These are phyloP conservation scores for Etheostoma cragini DNA, from an alignment of 2,113 vertebrate genomes.

Conservation along the genomic window DNA sequence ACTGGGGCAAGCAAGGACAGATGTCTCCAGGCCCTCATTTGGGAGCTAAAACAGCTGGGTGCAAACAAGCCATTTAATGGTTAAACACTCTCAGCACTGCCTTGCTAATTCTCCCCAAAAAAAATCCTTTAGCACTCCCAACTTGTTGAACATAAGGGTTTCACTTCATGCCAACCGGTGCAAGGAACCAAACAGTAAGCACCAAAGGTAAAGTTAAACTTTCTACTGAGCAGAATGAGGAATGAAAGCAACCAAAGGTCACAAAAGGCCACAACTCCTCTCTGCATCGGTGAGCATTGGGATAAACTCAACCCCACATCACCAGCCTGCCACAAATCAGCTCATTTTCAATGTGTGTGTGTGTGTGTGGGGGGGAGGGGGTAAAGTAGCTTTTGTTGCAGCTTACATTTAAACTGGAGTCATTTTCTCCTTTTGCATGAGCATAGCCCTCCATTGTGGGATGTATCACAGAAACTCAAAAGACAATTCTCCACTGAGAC, in stretches of 20 bases:
- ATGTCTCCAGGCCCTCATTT: conserved; percentile 31
- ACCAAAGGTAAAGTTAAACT: conserved; percentile 15
- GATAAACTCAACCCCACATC: conserved; percentile 29
- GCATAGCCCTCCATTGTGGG: conserved; percentile 33
- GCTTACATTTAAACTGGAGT: conserved; percentile 39
- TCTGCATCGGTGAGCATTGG: background rate
- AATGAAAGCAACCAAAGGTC: conserved; percentile 14
- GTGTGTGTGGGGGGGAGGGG: conserved; percentile 29
- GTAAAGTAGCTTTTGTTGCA: conserved; percentile 29
- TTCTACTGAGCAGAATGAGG: conserved; percentile 17
- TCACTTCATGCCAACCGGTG: background rate
- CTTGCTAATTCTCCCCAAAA: conserved; percentile 60
- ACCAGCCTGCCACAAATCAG: conserved; percentile 40
- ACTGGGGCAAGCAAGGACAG: conserved; percentile 36
- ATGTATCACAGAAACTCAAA: conserved; percentile 32
- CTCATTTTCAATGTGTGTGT: conserved; percentile 39
- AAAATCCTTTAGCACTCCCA: conserved; percentile 25
- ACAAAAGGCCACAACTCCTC: conserved; percentile 4
- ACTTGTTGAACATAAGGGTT: conserved; percentile 29
- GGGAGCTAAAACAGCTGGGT: conserved; percentile 62
- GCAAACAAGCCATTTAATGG: conserved; percentile 73
- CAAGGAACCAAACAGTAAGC: conserved; percentile 25
- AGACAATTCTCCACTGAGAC: conserved; percentile 24
- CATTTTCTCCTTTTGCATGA: conserved; percentile 34
- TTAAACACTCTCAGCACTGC: conserved; percentile 58